Base-by-base conservation (phyloP, 1,140 invertebrate genomes). In the Kradibia gibbosae region DNA sequence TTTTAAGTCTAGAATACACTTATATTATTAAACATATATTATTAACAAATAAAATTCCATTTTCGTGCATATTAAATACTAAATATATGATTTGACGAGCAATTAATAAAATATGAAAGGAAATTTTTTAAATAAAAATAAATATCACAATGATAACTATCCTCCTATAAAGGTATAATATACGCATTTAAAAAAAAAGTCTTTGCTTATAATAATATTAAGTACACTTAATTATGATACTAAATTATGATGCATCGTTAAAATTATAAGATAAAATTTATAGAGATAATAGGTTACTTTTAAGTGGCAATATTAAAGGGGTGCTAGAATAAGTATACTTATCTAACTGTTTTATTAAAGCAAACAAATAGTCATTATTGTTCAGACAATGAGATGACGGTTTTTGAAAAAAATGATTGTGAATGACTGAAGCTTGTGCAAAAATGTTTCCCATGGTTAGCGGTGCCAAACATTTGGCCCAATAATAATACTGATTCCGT, bases 401-500 rank as follows among this genome's bases (percentile, higher is more conserved):
- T 55, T 67, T 53, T 78, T 70, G 76, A 50, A 77, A 78, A 53
- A 22, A 79, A 45, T 55, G 3, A 62, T 13, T 7, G 25, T 53
- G 55, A 48, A 36, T n/a, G 36, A n/a, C 8, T 17, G 13, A 0
- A 31, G n/a, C 31, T 76, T 81, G 84, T 78, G 74, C 79, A 85
- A 85, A 89, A 88, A 86, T 71, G 83, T 88, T 89, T 88, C 88
- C 89, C 89, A 90, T 82, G 71, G 15, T 36, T 86, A 86, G 78
- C 84, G 85, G 84, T 83, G 84, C 86, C 88, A 88, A 88, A 90
- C 89, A 90, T 90, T 90, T 89, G 88, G 89, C 88, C 88, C 88
- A 89, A 90, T 90, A 90, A 90, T 90, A 90, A 90, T 86, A 90
- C 88, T 90, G 88, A 90, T 90, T 89, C 89, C 83, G 87, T 88